Base-by-base conservation (phyloP, 1,140 invertebrate genomes). In the Heliconius congener region DNA sequence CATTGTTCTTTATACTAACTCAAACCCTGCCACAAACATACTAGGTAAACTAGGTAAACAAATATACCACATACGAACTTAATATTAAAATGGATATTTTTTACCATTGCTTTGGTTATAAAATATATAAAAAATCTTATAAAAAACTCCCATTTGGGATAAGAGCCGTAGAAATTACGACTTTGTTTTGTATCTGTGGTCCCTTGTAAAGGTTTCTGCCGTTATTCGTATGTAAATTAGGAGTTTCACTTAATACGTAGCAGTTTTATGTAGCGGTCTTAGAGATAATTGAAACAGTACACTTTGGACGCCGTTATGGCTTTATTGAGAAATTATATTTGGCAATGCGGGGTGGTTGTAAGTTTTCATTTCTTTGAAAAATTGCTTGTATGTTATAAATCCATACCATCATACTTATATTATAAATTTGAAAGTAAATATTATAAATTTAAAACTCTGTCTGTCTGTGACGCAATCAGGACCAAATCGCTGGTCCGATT, bases 191-290 rank as follows among this genome's bases (percentile, higher is more conserved):
- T 84, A 84, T 84, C 83, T 81, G 74, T 81, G 76, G 77, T 79
- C 81, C 83, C 81, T 84, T 82, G 79, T 81, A 81, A 82, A 78
- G 83, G 81, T 82, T 84, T 78, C 81, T 8, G 79, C 80, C 76
- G 70, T 78, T 78, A 83, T 84, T 84, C 83, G 80, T 84, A 84
- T 84, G 83, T 83, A 84, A 84, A 84, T 84, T 81, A 39, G 60
- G 81, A 79, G 81, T 84, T 84, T 76, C 77, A 78, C 78, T 84
- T 80, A 84, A 81, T 82, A 84, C 77, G 70, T 71, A 50, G 73
- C 74, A 84, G 77, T 80, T 82, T 83, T 80, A 79, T 79, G 76
- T 71, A 73, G 34, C n/a, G 39, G 74, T 71, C 70, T 79, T 74
- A 75, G 76, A 71, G 71, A 77, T 76, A 84, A 81, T 79, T 77